Evolutionary conservation across 2,888 invertebrate genomes (phyloP).

Genomic region (Pharmacophagus antenor): DNA sequence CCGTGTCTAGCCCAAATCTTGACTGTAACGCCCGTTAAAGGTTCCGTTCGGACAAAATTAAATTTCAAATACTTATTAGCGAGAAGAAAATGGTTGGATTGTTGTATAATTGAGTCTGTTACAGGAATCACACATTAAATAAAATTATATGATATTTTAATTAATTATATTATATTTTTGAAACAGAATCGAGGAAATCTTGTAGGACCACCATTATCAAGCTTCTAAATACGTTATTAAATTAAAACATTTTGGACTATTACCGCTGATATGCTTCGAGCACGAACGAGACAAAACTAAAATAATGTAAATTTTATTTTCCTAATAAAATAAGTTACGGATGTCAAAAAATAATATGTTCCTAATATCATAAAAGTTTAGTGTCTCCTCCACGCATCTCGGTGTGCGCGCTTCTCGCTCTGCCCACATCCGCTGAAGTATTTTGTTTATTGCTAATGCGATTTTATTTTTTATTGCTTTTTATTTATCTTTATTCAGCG

Average conservation of each 20-base stretch:
- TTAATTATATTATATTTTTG: neutral
- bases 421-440: constrained; percentile 81
- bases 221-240: neutral
- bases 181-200: neutral
- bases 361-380: constrained; percentile 25
- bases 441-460: constrained; percentile 82
- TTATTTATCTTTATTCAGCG: constrained; percentile 82
- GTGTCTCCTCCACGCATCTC: constrained; percentile 56
- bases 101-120: too few species aligned
- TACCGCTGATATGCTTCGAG: constrained; percentile 8
- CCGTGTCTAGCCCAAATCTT: too few species aligned
- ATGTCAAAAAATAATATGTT: constrained; percentile 12
- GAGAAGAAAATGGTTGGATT: too few species aligned
- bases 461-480: constrained; percentile 81
- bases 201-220: neutral
- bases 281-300: neutral
- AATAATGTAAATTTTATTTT: neutral
- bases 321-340: neutral
- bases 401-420: constrained; percentile 64
- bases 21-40: too few species aligned
- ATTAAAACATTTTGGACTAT: neutral
- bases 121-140: too few species aligned
- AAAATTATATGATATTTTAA: too few species aligned
- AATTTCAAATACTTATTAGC: too few species aligned
- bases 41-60: too few species aligned